Evolutionary conservation across 1,140 invertebrate species (phyloP).

Genomic region (Leptinotarsa texana): DNA sequence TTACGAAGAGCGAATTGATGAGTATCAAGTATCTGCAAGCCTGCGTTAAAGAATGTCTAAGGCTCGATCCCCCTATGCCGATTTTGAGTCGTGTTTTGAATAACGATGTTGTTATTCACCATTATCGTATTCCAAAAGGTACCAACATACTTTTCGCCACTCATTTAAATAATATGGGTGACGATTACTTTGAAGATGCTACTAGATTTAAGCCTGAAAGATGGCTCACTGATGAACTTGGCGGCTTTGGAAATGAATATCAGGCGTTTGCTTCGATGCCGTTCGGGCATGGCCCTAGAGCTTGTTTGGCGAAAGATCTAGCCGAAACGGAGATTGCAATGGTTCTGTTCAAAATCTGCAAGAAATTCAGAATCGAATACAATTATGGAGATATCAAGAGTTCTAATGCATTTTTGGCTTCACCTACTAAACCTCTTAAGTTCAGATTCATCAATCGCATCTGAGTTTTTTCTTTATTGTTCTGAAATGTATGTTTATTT

Average conservation of each 20-base stretch:
- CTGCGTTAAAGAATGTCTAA: conserved; percentile 69
- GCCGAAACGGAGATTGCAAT: conserved; percentile 63
- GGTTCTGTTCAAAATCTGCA: conserved; percentile 62
- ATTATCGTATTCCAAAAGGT: conserved; percentile 61
- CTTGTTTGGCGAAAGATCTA: conserved; percentile 64
- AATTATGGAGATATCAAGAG: conserved; percentile 67
- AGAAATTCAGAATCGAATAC: conserved; percentile 66
- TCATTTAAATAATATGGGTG: conserved; percentile 67
- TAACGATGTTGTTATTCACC: conserved; percentile 68
- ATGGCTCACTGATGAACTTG: conserved; percentile 62
- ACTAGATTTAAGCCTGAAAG: conserved; percentile 70
- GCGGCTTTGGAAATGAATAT: conserved; percentile 32
- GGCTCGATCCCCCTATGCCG: conserved; percentile 66
- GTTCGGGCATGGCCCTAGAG: conserved; percentile 64
- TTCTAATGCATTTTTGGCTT: conserved; percentile 61
- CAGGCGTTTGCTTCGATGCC: conserved; percentile 62
- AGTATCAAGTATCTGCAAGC: conserved; percentile 66
- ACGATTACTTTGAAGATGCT: conserved; percentile 73
- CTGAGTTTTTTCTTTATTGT: conserved; percentile 29
- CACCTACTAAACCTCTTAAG: conserved; percentile 63
- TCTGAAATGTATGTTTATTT: neutral
- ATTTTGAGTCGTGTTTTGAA: conserved; percentile 66
- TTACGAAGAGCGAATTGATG: conserved; percentile 56
- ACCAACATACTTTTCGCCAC: conserved; percentile 75
- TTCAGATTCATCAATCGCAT: conserved; percentile 66